Conservation (phyloP, 2,113 vertebrate species). For the Paradoxurus hermaphroditus region DNA sequence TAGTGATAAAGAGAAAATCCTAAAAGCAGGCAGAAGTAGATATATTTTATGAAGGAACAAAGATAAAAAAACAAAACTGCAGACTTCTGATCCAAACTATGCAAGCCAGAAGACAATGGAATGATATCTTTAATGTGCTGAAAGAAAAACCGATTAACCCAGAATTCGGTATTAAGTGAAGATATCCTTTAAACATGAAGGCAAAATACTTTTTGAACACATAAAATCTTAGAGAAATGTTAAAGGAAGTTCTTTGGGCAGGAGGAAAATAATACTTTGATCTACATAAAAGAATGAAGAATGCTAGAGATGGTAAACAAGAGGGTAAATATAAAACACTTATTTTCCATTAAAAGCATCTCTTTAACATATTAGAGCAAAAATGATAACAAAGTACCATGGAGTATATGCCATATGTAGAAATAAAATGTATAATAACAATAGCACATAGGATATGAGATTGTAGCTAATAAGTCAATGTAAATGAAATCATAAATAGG, state of each 20-base stretch:
- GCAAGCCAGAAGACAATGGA: background rate
- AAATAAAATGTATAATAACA: background rate
- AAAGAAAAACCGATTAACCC: background rate
- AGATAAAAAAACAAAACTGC: background rate
- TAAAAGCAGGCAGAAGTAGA: background rate
- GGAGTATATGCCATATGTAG: background rate
- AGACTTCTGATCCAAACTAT: background rate
- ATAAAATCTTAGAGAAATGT: background rate
- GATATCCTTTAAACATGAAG: background rate
- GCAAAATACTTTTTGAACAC: background rate
- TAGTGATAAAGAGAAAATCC: background rate
- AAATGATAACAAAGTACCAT: background rate
- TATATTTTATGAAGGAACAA: background rate
- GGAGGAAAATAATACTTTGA: background rate
- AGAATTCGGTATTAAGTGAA: background rate
- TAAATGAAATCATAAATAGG: background rate
- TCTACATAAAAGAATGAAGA: background rate
- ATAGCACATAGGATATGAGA: background rate
- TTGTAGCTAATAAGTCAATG: background rate
- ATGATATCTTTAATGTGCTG: background rate
- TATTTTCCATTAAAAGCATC: background rate
- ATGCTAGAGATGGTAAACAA: background rate
- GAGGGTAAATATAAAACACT: background rate
- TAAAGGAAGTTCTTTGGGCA: background rate
- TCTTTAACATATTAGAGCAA: background rate